Evolutionary conservation across 2,888 invertebrate species (phyloP), one percentile per base, ranked within the genome.

Genomic region (Campaea margaritaria): DNA sequence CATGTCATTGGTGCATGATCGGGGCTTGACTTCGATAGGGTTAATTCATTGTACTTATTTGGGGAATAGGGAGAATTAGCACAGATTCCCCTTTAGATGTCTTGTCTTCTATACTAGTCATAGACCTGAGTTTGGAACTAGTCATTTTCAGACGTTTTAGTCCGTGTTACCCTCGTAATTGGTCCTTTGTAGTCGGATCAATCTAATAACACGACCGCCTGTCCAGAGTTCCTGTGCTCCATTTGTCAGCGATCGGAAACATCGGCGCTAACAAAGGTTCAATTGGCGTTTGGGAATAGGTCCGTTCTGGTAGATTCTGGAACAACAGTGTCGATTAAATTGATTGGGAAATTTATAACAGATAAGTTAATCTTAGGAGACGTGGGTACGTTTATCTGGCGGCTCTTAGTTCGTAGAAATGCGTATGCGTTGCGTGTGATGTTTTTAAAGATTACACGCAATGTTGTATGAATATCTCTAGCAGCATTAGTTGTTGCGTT

Each of bases 171-270:
- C 81, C 77, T 73, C 76, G 79, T 88, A 87, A 89, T 88, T 86
- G 86, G 82, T 68, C 83, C 86, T 89, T 88, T 89, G 88, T 88
- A 79, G 77, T 73, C 70, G 79, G 78, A 85, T 86, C 83, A 86
- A 85, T 83, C 77, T 82, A 83, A 86, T 86, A 85, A 86, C 79
- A 81, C 62, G 72, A 70, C 71, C 67, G 72, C 75, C 64, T 68
- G 74, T 75, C 74, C 76, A 74, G 69, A 71, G 73, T 73, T 76
- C 73, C 74, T 75, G 70, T 69, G 65, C 68, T 67, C 70, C 70
- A 65, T 70, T 72, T 74, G 73, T 72, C 69, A 68, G 64, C 46
- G 64, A 67, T 66, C 66, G 62, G 67, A 65, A 62, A 68, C 61
- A 67, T 56, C 60, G 62, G 42, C 28, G 45, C 48, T 45, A 52